Base-by-base conservation (phyloP, 2,888 invertebrate species). In the Leucophora obtusa region DNA sequence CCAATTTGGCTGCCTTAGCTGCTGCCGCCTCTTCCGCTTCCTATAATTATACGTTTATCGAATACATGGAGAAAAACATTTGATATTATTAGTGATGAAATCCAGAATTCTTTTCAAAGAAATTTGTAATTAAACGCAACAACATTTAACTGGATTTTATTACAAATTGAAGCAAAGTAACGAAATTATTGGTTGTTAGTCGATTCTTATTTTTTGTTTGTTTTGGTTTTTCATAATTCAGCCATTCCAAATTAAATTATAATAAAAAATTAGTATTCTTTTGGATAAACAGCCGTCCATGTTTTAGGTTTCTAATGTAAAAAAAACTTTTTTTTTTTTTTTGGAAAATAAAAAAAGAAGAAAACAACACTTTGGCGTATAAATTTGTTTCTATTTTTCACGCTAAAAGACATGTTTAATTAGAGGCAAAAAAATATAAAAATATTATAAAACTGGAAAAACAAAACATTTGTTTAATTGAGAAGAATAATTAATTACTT, bases 21-120 rank as follows among this genome's bases (percentile, higher is more conserved):
- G 93, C 92, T 70, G 96, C 95, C 84, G 95, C 95, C 87, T 95
- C 94, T 90, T 96, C 96, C 11, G 96, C 96, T 93, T 96, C 96
- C 96, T 96, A 89, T 70, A 84, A 88, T 82, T 82, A 86, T 17
- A 81, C 77, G 82, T 75, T 83, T 81, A 79, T 69, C 38, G 56
- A 78, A 17, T 7, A 28, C 28, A 28, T 28, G 28, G 28, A 28
- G 7, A 6, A 28, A 28, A 50, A 53, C 33, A 66, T 59, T 69
- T 70, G 7, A 53, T 28, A 18, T 35, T 5, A 18, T 68, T 56
- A 68, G 17, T 68, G 24, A 10, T 6, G 33, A 15, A 43, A 24
- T n/a, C 21, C 9, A 15, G 50, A 51, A n/a, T 50, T 7, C 6
- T 56, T 21, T 18, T 33, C 50, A 33, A 60, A 5, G 7, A 28